Base-by-base conservation (phyloP, 1,140 invertebrate genomes). In the Aethina tumida region DNA sequence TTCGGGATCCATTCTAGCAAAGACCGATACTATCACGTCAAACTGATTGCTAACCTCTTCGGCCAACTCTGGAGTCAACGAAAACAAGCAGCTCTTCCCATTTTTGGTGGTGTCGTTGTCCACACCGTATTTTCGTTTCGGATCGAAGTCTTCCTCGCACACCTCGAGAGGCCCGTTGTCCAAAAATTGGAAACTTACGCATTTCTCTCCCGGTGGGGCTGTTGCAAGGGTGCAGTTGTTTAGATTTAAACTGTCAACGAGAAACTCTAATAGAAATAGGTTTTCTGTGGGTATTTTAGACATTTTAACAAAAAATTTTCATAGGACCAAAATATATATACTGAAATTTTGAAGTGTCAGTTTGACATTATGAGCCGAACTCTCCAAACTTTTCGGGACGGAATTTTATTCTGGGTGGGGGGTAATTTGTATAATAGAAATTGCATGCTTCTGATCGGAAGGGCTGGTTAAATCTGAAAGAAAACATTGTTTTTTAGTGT, bases 11-110 rank as follows among this genome's bases (percentile, higher is more conserved):
- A 58, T 52, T 43, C 55, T 59, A 35, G 53, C 55, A 26, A 50
- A 53, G n/a, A 71, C 63, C 3, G 60, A 59, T 15, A 63, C 50
- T 7, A 14, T 40, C 4, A 71, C 64, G 27, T 68, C 65, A 20
- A 52, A 55, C 45, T 67, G 59, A 45, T 64, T 63, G 5, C 37
- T 28, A 14, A 44, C 47, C 13, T 45, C 49, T 13, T 42, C 24
- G 0, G 53, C 56, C 42, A 60, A 57, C 12, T 55, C 30, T 2
- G 53, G 50, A 10, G 50, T 57, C 1, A 72, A 49, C 1, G 67
- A 68, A 43, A 73, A 73, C 10, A 73, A 51, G 39, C 68, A 70
- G 2, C 69, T 71, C 52, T 71, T 71, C 5, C 69, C 70, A 41
- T 53, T 70, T 44, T 71, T 71, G 15, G 68, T 63, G 1, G 50